A percentile compares a stretch with the other conserved stretches of the same genome.
Conservation (phyloP, 2,888 invertebrate species). For the Drosophila falleni region DNA sequence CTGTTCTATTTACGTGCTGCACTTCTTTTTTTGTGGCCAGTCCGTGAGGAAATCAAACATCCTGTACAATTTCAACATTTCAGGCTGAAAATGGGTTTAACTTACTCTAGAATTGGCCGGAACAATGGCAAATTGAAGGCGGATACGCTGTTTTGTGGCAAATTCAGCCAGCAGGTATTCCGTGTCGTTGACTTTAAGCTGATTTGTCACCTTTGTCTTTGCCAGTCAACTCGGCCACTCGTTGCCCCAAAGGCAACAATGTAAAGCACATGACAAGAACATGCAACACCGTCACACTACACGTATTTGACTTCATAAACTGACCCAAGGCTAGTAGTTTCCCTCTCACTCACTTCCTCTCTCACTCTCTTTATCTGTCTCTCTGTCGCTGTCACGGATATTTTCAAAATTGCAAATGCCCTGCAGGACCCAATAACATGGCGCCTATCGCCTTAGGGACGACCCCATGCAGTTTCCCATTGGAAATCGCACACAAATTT, state of each 20-base stretch:
- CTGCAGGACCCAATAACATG: slow-evolving; percentile 27
- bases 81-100: slow-evolving; percentile 17
- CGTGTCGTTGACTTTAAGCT: slow-evolving; percentile 31
- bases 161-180: slow-evolving; percentile 21
- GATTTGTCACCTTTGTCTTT: slow-evolving; percentile 52
- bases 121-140: slow-evolving; percentile 51
- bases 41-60: slow-evolving; percentile 74
- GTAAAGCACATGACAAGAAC: slow-evolving; percentile 59
- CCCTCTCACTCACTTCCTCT: background rate
- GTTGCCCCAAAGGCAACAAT: slow-evolving; percentile 22
- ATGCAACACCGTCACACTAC: slow-evolving; percentile 48
- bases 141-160: slow-evolving; percentile 49
- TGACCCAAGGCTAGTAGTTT: slow-evolving; percentile 16
- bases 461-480: slow-evolving; percentile 26
- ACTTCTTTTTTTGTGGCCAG: slow-evolving; percentile 21
- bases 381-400: slow-evolving; percentile 47
- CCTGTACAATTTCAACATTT: slow-evolving; percentile 38
- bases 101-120: slow-evolving; percentile 20
- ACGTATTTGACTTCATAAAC: slow-evolving; percentile 57
- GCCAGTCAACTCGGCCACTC: slow-evolving; percentile 13
- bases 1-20: background rate
- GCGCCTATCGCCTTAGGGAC: slow-evolving; percentile 10
- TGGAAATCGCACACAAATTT: slow-evolving; percentile 61
- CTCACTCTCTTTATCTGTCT: too few species aligned
- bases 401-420: slow-evolving; percentile 34